Percentiles rank a stretch among this genome's conserved stretches.
phyloP scores from a whole-genome alignment of 2,113 vertebrate genomes.

The Marmota flaviventris region DNA sequence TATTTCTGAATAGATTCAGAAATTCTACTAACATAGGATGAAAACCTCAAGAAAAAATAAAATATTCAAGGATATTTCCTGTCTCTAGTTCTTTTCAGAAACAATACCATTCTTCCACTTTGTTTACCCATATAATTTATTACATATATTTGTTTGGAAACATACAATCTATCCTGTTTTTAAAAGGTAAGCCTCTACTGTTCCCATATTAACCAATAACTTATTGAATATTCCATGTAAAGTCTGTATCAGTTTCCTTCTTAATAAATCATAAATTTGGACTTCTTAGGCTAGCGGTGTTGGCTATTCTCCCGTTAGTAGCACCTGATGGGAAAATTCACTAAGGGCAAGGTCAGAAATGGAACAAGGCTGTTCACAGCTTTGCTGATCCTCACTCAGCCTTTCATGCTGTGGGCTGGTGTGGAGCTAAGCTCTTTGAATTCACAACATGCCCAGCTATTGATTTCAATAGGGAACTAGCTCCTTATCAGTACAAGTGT shows the following conservation, averaged over 20 bases:
- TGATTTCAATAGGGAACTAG: slow-evolving; percentile 51
- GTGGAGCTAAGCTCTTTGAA: slow-evolving; percentile 24
- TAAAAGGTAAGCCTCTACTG: background rate
- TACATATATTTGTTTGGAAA: background rate
- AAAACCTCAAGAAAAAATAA: slow-evolving; percentile 6
- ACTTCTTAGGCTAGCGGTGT: background rate
- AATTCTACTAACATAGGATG: background rate
- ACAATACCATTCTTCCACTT: background rate
- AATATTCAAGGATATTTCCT: background rate
- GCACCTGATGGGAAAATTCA: background rate
- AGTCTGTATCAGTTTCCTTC: background rate
- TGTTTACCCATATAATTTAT: background rate
- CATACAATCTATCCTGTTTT: background rate
- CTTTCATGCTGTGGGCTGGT: background rate
- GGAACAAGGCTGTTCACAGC: background rate
- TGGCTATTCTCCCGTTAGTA: background rate
- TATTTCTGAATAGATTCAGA: slow-evolving; percentile 30
- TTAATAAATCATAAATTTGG: background rate
- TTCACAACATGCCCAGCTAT: slow-evolving; percentile 15
- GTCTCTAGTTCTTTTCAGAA: background rate
- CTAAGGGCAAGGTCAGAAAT: background rate
- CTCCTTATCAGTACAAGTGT: slow-evolving; percentile 37
- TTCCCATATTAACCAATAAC: background rate
- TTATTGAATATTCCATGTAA: background rate
- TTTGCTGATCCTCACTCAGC: background rate